phyloP scores from a whole-genome alignment of 2,113 vertebrate genomes.

The Rhinogobius similis region DNA sequence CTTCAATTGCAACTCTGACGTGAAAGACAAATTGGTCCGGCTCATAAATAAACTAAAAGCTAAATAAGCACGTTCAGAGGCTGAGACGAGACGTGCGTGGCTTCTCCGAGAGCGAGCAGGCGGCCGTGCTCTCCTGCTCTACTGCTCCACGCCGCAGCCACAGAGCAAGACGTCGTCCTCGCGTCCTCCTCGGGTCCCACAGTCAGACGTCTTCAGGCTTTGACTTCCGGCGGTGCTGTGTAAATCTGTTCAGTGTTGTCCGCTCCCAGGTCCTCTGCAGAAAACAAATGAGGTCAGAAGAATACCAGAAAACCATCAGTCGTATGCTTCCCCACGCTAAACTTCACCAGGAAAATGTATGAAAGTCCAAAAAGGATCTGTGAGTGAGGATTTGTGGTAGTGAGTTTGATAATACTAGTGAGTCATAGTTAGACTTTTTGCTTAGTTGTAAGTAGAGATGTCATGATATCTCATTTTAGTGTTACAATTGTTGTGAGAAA shows the following conservation, averaged over 20 bases:
- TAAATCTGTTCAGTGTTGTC: slow-evolving; percentile 92
- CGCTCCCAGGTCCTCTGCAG: slow-evolving; percentile 88
- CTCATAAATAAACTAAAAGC: slow-evolving; percentile 46
- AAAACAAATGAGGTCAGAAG: background rate
- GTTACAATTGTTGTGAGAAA: too few species aligned
- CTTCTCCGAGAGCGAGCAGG: slow-evolving; percentile 79
- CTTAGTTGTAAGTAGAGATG: too few species aligned
- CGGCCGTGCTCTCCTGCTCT: slow-evolving; percentile 79
- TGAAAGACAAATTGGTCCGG: slow-evolving; percentile 52
- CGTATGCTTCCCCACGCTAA: too few species aligned
- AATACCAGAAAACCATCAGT: background rate
- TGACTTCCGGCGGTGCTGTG: slow-evolving; percentile 88
- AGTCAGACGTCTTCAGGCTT: slow-evolving; percentile 81
- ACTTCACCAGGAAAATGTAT: too few species aligned
- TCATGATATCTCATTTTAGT: too few species aligned
- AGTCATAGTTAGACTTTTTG: too few species aligned
- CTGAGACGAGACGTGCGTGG: slow-evolving; percentile 33
- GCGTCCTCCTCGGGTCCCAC: slow-evolving; percentile 35
- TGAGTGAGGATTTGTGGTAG: too few species aligned
- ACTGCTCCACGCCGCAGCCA: slow-evolving; percentile 72
- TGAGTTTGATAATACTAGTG: too few species aligned
- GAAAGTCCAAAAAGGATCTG: too few species aligned
- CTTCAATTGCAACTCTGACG: slow-evolving; percentile 43
- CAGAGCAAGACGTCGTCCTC: background rate
- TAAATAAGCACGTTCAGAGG: slow-evolving; percentile 33